Conservation (phyloP, 2,113 vertebrate genomes). For the Elgaria multicarinata region DNA sequence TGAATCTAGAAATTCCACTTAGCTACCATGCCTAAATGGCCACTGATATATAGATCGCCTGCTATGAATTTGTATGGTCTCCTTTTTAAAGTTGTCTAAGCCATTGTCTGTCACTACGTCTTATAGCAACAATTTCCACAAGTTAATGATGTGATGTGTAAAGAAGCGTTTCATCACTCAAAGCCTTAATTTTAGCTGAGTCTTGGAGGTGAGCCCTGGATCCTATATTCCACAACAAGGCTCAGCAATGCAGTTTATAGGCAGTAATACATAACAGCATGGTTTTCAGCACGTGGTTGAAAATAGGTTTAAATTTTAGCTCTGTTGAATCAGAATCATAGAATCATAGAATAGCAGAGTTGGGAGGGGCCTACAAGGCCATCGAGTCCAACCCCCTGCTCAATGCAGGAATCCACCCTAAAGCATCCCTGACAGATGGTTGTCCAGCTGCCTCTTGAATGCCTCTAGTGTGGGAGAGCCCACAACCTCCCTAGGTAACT, state of each 20-base stretch:
- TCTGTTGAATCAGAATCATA: too few species aligned
- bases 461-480: too few species aligned
- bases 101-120: background rate
- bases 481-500: too few species aligned
- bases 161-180: background rate
- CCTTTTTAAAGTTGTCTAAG: background rate
- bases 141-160: background rate
- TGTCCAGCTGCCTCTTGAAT: too few species aligned
- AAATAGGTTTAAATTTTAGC: background rate
- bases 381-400: too few species aligned
- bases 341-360: too few species aligned
- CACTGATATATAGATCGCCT: background rate
- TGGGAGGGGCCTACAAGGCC: too few species aligned
- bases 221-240: background rate
- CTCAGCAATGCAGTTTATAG: background rate
- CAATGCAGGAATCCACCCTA: too few species aligned
- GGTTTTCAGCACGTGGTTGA: background rate
- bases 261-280: background rate
- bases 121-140: background rate
- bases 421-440: too few species aligned
- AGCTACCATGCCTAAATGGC: background rate
- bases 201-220: background rate
- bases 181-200: background rate
- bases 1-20: background rate
- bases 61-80: background rate